These are phyloP conservation scores for Ectropis crepuscularia DNA, from an alignment of 2,888 invertebrate species.

Conservation along the genomic window DNA sequence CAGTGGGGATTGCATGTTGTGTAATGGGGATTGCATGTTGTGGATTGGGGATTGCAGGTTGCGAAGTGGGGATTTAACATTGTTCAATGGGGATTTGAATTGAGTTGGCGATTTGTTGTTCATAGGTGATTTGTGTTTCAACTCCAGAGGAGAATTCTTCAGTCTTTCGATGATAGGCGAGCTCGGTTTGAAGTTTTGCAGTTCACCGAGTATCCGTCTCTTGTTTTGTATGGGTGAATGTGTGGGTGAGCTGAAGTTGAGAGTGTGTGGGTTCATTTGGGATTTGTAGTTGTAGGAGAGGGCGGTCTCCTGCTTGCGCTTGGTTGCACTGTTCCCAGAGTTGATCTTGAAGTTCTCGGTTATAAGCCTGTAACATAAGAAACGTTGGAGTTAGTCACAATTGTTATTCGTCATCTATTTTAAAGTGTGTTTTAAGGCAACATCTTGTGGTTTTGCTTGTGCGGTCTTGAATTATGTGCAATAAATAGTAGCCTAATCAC, in stretches of 20 bases:
- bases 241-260: slow-evolving; percentile 64
- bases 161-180: slow-evolving; percentile 61
- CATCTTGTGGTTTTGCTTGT: too few relatives aligned
- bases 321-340: slow-evolving; percentile 76
- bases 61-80: slow-evolving; percentile 12
- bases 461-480: too few relatives aligned
- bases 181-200: slow-evolving; percentile 41
- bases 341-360: slow-evolving; percentile 82
- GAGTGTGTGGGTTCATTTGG: slow-evolving; percentile 72
- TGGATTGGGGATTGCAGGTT: slow-evolving; percentile 3
- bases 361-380: slow-evolving; percentile 74
- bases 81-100: slow-evolving; percentile 1
- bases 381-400: background rate
- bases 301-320: slow-evolving; percentile 73
- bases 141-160: slow-evolving; percentile 42
- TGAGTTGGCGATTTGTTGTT: too few relatives aligned
- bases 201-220: slow-evolving; percentile 67
- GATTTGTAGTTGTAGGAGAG: slow-evolving; percentile 65
- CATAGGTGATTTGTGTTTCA: background rate
- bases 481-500: too few relatives aligned
- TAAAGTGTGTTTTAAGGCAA: too few relatives aligned
- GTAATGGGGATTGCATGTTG: slow-evolving; percentile 11
- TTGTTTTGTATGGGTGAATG: slow-evolving; percentile 62
- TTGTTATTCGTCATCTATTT: background rate
- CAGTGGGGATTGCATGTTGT: slow-evolving; percentile 11